phyloP scores from a whole-genome alignment of 1,140 invertebrate genomes.

The Leptestheria dahalacensis region DNA sequence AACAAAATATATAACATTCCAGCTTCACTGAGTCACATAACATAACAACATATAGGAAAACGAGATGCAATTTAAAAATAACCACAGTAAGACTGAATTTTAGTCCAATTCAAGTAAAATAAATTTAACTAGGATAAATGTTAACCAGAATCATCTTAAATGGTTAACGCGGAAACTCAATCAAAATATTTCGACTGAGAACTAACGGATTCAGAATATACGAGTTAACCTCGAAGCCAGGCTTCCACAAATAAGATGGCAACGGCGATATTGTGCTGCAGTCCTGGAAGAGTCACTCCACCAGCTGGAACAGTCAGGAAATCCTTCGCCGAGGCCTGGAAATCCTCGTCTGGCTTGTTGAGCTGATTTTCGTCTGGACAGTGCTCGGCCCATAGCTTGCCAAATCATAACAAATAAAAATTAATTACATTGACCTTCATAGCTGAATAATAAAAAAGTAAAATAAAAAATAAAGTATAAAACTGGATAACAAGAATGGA shows the following conservation, averaged over 20 bases:
- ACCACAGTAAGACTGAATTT: no score
- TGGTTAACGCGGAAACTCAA: background rate
- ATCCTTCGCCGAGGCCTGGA: constrained; percentile 28
- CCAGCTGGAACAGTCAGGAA: constrained; percentile 44
- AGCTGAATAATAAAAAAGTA: constrained; percentile 18
- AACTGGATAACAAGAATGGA: no score
- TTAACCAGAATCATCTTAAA: no score
- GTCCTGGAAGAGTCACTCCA: constrained; percentile 39
- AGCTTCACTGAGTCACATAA: no score
- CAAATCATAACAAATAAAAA: background rate
- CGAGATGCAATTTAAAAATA: no score
- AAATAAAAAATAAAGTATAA: no score
- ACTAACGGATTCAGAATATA: no score
- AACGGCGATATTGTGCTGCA: constrained; percentile 47
- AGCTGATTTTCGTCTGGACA: constrained; percentile 31
- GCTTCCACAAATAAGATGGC: constrained; percentile 46
- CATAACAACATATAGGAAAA: no score
- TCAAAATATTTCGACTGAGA: no score
- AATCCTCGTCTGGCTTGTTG: constrained; percentile 25
- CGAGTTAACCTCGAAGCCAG: constrained; percentile 48
- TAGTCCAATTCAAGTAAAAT: background rate
- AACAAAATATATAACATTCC: no score
- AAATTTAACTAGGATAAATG: background rate
- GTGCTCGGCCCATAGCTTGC: constrained; percentile 34
- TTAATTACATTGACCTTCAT: background rate